phyloP scores from a whole-genome alignment of 2,113 vertebrate species.

The Hylia prasina region DNA sequence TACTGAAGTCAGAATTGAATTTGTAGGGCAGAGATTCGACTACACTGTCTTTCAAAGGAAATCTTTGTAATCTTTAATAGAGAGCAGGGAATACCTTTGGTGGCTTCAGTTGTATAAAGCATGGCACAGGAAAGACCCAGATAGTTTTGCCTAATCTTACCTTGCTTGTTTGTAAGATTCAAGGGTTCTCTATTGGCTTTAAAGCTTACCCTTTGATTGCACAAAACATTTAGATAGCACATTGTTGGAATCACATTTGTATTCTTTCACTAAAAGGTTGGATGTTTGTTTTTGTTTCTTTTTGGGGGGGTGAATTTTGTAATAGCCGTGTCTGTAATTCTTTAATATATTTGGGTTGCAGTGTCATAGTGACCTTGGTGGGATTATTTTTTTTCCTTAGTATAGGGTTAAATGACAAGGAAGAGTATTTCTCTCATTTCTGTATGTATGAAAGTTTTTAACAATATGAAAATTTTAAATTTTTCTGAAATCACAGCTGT shows the following conservation, averaged over 20 bases:
- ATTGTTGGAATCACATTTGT: neutral
- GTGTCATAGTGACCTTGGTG: neutral
- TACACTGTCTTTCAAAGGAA: neutral
- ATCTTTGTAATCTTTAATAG: neutral
- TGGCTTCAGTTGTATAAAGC: neutral
- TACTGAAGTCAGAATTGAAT: neutral
- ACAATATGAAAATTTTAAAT: neutral
- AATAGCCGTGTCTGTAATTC: neutral
- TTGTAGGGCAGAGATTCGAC: neutral
- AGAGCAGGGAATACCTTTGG: neutral
- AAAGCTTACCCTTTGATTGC: neutral
- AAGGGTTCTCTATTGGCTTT: neutral
- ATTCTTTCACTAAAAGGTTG: neutral
- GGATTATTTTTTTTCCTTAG: neutral
- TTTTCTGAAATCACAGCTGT: neutral
- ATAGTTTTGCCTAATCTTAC: neutral
- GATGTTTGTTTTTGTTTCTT: too few relatives aligned
- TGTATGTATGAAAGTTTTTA: neutral
- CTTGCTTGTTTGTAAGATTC: neutral
- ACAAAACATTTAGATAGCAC: neutral
- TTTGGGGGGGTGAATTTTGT: rapidly evolving
- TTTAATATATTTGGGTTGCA: neutral
- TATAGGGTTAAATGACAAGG: neutral
- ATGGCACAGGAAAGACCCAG: neutral
- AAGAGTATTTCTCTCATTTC: neutral